These are phyloP conservation scores for Drosophila nr. fundita DNA, from an alignment of 2,888 invertebrate species.

Conservation along the genomic window DNA sequence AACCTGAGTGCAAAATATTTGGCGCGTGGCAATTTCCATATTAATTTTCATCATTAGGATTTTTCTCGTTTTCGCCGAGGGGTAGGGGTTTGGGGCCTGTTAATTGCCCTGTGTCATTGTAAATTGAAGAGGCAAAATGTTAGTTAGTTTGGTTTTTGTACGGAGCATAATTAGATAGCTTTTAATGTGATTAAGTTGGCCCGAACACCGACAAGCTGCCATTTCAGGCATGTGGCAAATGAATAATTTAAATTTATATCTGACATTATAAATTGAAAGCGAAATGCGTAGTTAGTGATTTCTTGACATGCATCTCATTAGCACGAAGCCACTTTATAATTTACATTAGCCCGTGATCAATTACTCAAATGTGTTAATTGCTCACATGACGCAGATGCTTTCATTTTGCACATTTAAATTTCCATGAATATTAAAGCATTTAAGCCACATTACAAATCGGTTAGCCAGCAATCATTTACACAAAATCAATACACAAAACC, in stretches of 20 bases:
- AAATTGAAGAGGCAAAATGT: slow-evolving; percentile 25
- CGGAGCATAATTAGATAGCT: slow-evolving; percentile 54
- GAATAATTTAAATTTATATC: slow-evolving; percentile 20
- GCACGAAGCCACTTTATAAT: background rate
- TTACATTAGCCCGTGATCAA: background rate
- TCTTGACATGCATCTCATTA: background rate
- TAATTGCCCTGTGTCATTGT: slow-evolving; percentile 46
- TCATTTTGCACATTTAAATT: slow-evolving; percentile 24
- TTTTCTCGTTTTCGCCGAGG: slow-evolving; percentile 15
- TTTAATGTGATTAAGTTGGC: slow-evolving; percentile 52
- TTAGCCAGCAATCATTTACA: slow-evolving; percentile 33
- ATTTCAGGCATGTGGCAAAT: background rate
- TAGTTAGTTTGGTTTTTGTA: slow-evolving; percentile 33
- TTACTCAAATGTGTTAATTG: slow-evolving; percentile 13
- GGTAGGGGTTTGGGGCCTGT: background rate
- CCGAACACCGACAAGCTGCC: background rate
- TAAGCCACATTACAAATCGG: slow-evolving; percentile 20
- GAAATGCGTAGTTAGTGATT: slow-evolving; percentile 3
- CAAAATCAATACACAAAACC: slow-evolving; percentile 63
- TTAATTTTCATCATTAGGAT: slow-evolving; percentile 58
- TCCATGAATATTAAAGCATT: slow-evolving; percentile 14
- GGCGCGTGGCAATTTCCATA: slow-evolving; percentile 63
- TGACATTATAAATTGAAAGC: background rate
- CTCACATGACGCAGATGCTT: slow-evolving; percentile 1
- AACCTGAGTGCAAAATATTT: slow-evolving; percentile 36